Evolutionary conservation across 2,113 vertebrate genomes (phyloP).

Genomic region (Prochilodus magdalenae): DNA sequence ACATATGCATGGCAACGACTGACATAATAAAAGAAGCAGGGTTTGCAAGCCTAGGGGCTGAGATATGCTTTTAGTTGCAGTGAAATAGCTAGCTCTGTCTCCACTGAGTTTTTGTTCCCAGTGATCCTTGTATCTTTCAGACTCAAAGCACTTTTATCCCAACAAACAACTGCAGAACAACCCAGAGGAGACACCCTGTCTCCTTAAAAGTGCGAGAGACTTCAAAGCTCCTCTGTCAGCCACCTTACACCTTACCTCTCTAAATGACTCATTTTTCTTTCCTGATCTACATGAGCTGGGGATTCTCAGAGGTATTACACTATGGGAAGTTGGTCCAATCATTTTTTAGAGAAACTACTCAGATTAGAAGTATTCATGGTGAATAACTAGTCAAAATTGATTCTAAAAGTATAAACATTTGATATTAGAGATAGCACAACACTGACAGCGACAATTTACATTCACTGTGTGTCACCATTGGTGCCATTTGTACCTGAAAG

Average conservation of each 20-base stretch:
- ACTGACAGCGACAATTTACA: background rate
- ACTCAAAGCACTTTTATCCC: slow-evolving; percentile 21
- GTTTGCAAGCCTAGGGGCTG: background rate
- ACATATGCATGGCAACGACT: background rate
- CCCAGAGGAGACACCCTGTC: slow-evolving; percentile 12
- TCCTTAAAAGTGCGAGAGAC: slow-evolving; percentile 20
- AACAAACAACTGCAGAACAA: slow-evolving; percentile 33
- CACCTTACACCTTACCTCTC: slow-evolving; percentile 16
- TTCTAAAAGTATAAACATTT: background rate
- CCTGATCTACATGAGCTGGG: background rate
- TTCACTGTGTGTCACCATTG: slow-evolving; percentile 15
- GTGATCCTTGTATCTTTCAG: slow-evolving; percentile 24
- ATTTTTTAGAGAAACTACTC: background rate
- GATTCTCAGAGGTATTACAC: background rate
- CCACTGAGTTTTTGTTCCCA: slow-evolving; percentile 6
- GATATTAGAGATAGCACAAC: too few relatives aligned
- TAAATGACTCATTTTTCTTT: slow-evolving; percentile 33
- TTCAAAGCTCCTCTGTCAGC: slow-evolving; percentile 28
- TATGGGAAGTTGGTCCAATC: background rate
- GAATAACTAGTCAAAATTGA: background rate
- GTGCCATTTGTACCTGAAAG: slow-evolving; percentile 30
- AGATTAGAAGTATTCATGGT: background rate
- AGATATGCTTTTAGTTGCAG: background rate
- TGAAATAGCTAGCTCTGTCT: background rate
- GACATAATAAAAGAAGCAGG: background rate